These are phyloP conservation scores for Scaptomyza parva DNA, from an alignment of 2,888 invertebrate species.

Conservation along the genomic window DNA sequence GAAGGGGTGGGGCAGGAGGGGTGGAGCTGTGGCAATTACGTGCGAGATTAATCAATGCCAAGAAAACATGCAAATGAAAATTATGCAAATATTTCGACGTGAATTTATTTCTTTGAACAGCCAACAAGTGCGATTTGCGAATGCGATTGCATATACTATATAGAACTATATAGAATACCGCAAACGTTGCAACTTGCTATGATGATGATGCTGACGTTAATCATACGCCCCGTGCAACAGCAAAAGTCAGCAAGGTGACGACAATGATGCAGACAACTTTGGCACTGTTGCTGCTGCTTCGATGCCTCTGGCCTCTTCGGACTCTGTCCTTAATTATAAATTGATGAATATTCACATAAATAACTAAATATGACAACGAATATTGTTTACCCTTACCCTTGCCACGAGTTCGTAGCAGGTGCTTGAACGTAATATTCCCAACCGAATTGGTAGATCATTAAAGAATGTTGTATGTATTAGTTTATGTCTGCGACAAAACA, in stretches of 20 bases:
- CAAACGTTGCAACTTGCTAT: not conserved
- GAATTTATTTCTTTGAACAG: conserved; percentile 69
- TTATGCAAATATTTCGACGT: conserved; percentile 72
- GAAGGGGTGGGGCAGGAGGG: conserved; percentile 1
- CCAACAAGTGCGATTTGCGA: conserved; percentile 66
- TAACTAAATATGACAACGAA: conserved; percentile 42
- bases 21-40: conserved; percentile 66
- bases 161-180: too few species aligned
- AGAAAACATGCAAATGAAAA: conserved; percentile 70
- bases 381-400: conserved; percentile 5
- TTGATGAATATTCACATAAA: conserved; percentile 68
- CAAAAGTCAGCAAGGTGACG: conserved; percentile 52
- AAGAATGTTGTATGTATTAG: conserved; percentile 47
- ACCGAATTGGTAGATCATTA: conserved; percentile 48
- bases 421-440: not conserved
- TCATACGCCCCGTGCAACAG: conserved; percentile 73
- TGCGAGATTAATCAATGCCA: conserved; percentile 77
- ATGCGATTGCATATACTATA: conserved; percentile 9
- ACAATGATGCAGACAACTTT: conserved; percentile 61
- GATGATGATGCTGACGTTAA: conserved; percentile 69
- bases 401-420: not conserved
- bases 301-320: conserved; percentile 62
- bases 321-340: conserved; percentile 79
- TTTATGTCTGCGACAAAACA: conserved; percentile 53
- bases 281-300: conserved; percentile 35